phyloP scores from a whole-genome alignment of 2,888 invertebrate genomes.

The Platynereis dumerilii region DNA sequence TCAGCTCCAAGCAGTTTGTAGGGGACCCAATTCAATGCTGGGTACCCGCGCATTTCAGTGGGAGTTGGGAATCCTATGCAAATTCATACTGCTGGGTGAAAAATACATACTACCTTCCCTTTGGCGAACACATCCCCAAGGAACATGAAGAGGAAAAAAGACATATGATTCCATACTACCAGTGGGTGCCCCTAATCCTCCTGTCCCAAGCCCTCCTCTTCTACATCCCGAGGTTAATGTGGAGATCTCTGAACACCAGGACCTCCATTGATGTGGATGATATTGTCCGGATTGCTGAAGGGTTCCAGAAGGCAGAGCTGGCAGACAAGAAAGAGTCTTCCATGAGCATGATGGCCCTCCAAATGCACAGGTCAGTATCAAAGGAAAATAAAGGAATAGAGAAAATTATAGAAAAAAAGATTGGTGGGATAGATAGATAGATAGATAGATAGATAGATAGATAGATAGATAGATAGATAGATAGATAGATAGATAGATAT shows the following conservation, averaged over 20 bases:
- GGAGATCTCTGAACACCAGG: constrained; percentile 35
- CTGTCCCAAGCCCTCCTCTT: constrained; percentile 38
- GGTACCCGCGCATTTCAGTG: constrained; percentile 43
- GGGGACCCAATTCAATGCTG: constrained; percentile 43
- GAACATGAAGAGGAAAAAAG: constrained; percentile 40
- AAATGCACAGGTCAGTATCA: constrained; percentile 39
- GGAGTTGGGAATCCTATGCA: constrained; percentile 40
- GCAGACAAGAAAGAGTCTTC: constrained; percentile 34
- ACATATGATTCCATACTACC: constrained; percentile 43
- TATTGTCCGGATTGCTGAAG: constrained; percentile 42
- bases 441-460: no score
- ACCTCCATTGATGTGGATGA: constrained; percentile 43
- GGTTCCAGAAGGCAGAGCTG: constrained; percentile 39
- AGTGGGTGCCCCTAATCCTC: constrained; percentile 43
- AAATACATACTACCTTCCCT: constrained; percentile 43
- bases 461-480: no score
- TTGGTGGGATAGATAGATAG: no score
- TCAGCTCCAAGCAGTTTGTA: constrained; percentile 40
- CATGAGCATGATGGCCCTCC: constrained; percentile 39
- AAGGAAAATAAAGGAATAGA: background rate
- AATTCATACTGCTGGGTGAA: constrained; percentile 45
- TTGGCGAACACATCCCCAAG: constrained; percentile 43
- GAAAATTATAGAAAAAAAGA: background rate
- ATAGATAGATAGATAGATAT: no score
- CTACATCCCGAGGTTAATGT: constrained; percentile 37